These are phyloP conservation scores for Molossus alvarezi DNA, from an alignment of 2,797 vertebrate species.

Conservation along the genomic window DNA sequence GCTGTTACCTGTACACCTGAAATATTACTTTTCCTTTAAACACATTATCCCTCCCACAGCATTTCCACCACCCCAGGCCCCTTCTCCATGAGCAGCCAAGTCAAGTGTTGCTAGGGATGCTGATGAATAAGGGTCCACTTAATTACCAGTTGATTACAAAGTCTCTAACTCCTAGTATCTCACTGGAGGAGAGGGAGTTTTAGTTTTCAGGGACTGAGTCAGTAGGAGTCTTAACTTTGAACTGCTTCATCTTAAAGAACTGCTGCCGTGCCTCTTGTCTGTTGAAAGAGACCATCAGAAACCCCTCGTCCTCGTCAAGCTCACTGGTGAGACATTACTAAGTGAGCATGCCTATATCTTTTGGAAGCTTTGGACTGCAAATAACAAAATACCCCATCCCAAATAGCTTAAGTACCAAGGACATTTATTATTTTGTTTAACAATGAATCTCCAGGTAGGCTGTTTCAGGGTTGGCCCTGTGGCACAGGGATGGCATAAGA, in stretches of 20 bases:
- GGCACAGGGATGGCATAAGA: neutral
- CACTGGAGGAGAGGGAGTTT: neutral
- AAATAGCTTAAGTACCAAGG: neutral
- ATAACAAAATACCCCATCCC: slow-evolving; percentile 6
- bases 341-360: neutral
- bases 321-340: neutral
- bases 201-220: neutral
- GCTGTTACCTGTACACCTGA: neutral
- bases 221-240: neutral
- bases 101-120: neutral
- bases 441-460: neutral
- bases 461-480: neutral
- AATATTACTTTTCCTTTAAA: neutral
- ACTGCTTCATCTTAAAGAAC: neutral
- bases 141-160: slow-evolving; percentile 22
- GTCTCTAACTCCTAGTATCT: neutral
- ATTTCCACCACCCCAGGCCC: neutral
- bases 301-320: neutral
- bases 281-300: slow-evolving; percentile 5
- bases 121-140: slow-evolving; percentile 14
- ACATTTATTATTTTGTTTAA: slow-evolving; percentile 17
- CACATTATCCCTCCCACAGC: neutral
- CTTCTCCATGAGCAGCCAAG: neutral
- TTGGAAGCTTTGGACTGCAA: neutral
- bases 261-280: neutral